Evolutionary conservation across 35 echinoderm and acorn worm genomes (phyloP).

Genomic region (Ptychodera flava): DNA sequence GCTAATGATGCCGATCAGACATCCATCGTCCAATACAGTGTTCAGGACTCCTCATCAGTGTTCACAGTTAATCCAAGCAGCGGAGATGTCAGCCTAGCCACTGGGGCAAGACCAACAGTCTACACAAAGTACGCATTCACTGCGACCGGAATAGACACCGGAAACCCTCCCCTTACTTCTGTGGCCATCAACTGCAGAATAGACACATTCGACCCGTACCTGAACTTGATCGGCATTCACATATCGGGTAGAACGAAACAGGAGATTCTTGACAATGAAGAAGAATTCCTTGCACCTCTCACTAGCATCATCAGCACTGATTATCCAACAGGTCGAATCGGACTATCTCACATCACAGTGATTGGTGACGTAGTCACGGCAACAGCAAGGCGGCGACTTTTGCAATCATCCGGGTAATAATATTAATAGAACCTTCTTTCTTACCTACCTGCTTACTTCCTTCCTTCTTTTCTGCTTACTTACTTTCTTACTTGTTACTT

Average conservation of each 20-base stretch:
- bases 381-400: not conserved
- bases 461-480: too few relatives aligned
- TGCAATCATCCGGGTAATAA: not conserved
- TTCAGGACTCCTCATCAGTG: not conserved
- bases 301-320: not conserved
- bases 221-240: not conserved
- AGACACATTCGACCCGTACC: not conserved
- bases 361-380: not conserved
- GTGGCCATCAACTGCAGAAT: not conserved
- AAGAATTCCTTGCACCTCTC: not conserved
- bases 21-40: not conserved
- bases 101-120: not conserved
- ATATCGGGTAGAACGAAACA: not conserved
- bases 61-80: not conserved
- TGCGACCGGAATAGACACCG: not conserved
- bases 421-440: too few relatives aligned
- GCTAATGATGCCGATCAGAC: not conserved
- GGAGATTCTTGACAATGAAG: not conserved
- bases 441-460: too few relatives aligned
- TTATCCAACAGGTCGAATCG: not conserved
- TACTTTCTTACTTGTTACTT: too few relatives aligned
- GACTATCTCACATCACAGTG: not conserved
- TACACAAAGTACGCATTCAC: not conserved
- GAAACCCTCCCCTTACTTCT: not conserved
- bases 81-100: not conserved